A percentile compares a stretch with the other conserved stretches of the same genome.
Evolutionary conservation across 2,113 vertebrate species (phyloP).

Genomic region (Sigmodon hispidus): DNA sequence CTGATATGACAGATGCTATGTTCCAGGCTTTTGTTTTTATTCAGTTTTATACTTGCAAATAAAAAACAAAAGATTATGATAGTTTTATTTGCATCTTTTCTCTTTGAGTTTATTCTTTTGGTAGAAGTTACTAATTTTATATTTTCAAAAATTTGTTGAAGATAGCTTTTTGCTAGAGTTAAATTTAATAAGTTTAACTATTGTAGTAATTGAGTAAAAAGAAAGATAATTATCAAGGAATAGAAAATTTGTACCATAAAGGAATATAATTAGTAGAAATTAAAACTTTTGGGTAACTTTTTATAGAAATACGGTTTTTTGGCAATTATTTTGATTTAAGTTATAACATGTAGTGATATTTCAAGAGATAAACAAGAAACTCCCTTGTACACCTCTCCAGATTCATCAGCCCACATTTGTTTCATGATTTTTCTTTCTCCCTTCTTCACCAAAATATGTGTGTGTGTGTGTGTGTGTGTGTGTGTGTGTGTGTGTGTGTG

Average conservation of each 20-base stretch:
- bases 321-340: background rate
- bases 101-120: slow-evolving; percentile 93
- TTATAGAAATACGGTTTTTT: slow-evolving; percentile 47
- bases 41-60: slow-evolving; percentile 90
- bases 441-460: background rate
- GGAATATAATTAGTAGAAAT: slow-evolving; percentile 80
- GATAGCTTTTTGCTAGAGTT: slow-evolving; percentile 90
- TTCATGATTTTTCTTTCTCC: background rate
- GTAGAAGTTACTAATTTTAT: slow-evolving; percentile 91
- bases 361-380: background rate
- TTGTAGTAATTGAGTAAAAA: slow-evolving; percentile 84
- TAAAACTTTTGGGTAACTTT: slow-evolving; percentile 82
- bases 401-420: background rate
- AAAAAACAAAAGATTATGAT: slow-evolving; percentile 94
- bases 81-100: slow-evolving; percentile 91
- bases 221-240: slow-evolving; percentile 85
- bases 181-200: slow-evolving; percentile 91
- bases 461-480: too few species aligned
- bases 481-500: background rate
- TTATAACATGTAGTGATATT: slow-evolving; percentile 45
- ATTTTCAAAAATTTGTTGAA: slow-evolving; percentile 87
- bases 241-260: slow-evolving; percentile 88
- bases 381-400: background rate
- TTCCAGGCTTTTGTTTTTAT: slow-evolving; percentile 94
- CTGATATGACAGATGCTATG: slow-evolving; percentile 99